Evolutionary conservation across 1,140 invertebrate species (phyloP), one percentile per base, ranked within the genome.

Genomic region (Papilio machaon): DNA sequence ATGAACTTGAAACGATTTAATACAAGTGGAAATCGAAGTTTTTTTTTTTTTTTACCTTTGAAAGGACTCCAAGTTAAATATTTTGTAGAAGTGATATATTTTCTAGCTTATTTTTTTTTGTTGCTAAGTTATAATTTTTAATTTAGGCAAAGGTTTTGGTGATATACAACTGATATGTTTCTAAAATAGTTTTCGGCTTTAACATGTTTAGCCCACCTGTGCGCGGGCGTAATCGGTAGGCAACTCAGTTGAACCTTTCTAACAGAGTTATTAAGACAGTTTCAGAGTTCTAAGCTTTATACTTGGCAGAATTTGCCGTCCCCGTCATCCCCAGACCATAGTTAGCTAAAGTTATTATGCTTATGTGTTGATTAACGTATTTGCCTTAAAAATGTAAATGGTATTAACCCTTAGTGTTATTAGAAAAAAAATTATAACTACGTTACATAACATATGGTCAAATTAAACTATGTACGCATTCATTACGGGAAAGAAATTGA

Each of bases 191-290:
- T 64, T 23, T 64, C 9, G 58, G 23, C 9, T 64, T 64, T 19
- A 64, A 64, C 60, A 64, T 64, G 60, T 64, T 64, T 30, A 64
- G 60, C 23, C 60, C 60, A 64, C 60, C 60, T 64, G 60, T 30
- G 60, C 60, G 19, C n/a, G 10, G 60, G 19, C 9, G 60, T 64
- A 64, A 64, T 64, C 60, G 60, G 19, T 11, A 64, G 60, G 60
- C 23, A 64, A 64, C 60, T 64, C 60, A 30, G 60, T 23, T 30
- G 60, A 64, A 64, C 60, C 60, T 19, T 13, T 23, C 19, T 64
- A 64, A 64, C 60, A 64, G 60, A 64, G 60, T 64, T 64, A 64
- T 64, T 64, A 64, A 64, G 60, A 64, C 60, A 64, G 58, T 64
- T 64, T 64, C 19, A 10, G 9, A 64, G 60, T 60, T 60, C 58